phyloP scores from a whole-genome alignment of 2,797 vertebrate species.

The Hoplostethus atlanticus region DNA sequence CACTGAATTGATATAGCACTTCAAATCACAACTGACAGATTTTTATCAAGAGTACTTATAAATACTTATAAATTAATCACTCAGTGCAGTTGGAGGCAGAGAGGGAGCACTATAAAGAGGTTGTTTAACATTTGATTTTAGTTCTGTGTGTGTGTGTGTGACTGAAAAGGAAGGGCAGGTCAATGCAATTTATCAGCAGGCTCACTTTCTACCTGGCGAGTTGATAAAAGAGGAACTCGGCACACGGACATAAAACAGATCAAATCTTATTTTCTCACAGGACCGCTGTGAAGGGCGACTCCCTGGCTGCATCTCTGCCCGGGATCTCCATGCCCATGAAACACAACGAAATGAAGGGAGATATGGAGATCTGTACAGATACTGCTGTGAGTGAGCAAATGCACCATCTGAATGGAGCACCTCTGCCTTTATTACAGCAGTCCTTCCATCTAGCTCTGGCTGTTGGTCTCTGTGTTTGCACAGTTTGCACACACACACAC shows the following conservation, averaged over 20 bases:
- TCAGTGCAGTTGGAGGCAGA: constrained; percentile 8
- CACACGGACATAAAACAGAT: constrained; percentile 83
- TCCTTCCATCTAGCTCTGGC: neutral
- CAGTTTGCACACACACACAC: constrained; percentile 10
- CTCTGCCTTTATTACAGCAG: constrained; percentile 6
- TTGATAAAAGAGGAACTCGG: constrained; percentile 85
- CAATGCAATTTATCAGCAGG: constrained; percentile 86
- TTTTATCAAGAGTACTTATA: constrained; percentile 81
- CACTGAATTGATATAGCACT: constrained; percentile 78
- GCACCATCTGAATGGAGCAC: constrained; percentile 11
- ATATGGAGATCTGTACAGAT: constrained; percentile 86
- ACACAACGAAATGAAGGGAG: constrained; percentile 84
- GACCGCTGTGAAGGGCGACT: constrained; percentile 86
- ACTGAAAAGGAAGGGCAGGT: constrained; percentile 61
- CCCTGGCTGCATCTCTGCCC: constrained; percentile 79
- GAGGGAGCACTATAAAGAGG: constrained; percentile 53
- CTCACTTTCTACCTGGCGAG: constrained; percentile 85
- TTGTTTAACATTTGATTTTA: constrained; percentile 77
- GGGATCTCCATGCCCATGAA: constrained; percentile 85
- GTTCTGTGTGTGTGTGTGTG: constrained; percentile 67
- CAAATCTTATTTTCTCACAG: constrained; percentile 86
- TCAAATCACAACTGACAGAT: constrained; percentile 84
- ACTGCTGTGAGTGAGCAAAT: constrained; percentile 84
- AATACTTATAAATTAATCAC: constrained; percentile 82
- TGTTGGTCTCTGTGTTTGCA: constrained; percentile 20